These are phyloP conservation scores for Limenitis camilla DNA, from an alignment of 2,888 invertebrate species.

Conservation along the genomic window DNA sequence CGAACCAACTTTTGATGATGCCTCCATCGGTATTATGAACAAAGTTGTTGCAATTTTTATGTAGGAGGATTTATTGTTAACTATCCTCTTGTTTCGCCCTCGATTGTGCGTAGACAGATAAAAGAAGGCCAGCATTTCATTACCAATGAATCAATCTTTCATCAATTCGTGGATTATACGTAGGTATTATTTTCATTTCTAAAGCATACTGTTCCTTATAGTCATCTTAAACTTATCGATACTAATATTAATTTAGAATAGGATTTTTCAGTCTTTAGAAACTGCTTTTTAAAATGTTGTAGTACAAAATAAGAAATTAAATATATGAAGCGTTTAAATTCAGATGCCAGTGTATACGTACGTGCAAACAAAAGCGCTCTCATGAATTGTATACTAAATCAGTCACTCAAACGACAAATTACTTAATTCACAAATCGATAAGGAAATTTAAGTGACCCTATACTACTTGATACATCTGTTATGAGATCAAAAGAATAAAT, in stretches of 20 bases:
- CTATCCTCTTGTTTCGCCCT: slow-evolving; percentile 59
- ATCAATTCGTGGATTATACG: slow-evolving; percentile 43
- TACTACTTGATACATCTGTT: neutral
- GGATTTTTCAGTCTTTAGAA: no score
- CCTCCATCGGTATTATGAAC: slow-evolving; percentile 72
- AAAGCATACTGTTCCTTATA: no score
- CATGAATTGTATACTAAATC: no score
- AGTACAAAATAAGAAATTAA: no score
- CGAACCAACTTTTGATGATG: slow-evolving; percentile 73
- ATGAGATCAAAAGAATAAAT: slow-evolving; percentile 21
- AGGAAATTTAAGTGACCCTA: neutral
- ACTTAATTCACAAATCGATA: neutral
- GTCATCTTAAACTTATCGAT: no score
- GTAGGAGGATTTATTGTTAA: slow-evolving; percentile 70
- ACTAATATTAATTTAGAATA: no score
- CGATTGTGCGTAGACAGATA: slow-evolving; percentile 64
- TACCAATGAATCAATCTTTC: slow-evolving; percentile 59
- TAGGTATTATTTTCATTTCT: neutral
- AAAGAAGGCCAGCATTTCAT: slow-evolving; percentile 56
- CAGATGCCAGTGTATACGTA: no score
- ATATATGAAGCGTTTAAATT: no score
- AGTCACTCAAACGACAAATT: neutral
- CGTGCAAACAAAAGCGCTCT: no score
- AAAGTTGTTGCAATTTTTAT: slow-evolving; percentile 74
- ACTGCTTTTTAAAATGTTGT: no score